Evolutionary conservation across 37 sponge, comb jelly and placozoan species (phyloP), one percentile per base, ranked within the genome.

Genomic region (Hexactinellida sp.): DNA sequence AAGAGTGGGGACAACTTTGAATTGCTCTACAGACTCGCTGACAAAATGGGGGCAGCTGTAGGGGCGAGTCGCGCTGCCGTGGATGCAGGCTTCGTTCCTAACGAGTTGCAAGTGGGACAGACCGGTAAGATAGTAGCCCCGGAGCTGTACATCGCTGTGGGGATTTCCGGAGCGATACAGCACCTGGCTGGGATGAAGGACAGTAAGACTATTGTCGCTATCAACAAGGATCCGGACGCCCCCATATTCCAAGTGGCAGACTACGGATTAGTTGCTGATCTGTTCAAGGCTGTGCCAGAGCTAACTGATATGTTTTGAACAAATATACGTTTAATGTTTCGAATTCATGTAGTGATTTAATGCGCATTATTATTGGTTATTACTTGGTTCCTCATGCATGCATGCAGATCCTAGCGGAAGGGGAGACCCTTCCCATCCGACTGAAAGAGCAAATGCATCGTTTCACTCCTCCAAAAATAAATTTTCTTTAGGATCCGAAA

Each of bases 121-220:
- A 99, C 99, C 19, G 99, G 99, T 36, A 99, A 99, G 87, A 99
- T 99, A 41, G 95, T 99, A 24, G 99, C 99, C 84, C 99, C 99
- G 95, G 95, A 99, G 19, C 85, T 99, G 38, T 99, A 99, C 82
- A 95, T 99, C 84, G 99, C 99, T 37, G 99, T 95, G 36, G 99
- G 99, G 24, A 99, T 99, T 30, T 99, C 99, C 0, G 99, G 99
- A 82, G 99, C 99, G 35, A 99, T 99, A 37, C 99, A 99, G 76
- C 99, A 99, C 54, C 87, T 99, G 51, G 99, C 99, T 71, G 99
- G 99, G 9, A 99, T 99, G 99, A 99, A 99, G 84, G 99, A 99
- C 89, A 99, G 99, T 85, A 99, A 99, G 90, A 95, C 93, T 0
- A 99, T 99, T 37, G 99, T 99, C 5, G 97, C 97, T 38, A 94